Base-by-base conservation (phyloP, 1,140 invertebrate genomes). In the Drosophila watanabei region DNA sequence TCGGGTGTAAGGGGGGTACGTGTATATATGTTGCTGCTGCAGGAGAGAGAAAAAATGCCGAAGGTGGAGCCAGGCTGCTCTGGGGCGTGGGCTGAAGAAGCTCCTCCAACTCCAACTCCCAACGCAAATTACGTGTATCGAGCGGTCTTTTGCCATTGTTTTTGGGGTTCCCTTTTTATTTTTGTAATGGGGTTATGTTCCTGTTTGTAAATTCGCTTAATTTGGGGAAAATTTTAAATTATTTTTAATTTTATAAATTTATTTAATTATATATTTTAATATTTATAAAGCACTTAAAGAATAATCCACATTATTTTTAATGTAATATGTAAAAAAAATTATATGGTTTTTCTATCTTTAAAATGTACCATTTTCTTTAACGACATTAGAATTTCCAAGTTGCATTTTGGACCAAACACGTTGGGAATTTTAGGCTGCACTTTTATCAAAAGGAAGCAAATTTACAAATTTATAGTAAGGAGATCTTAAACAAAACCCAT, bases 51-150 rank as follows among this genome's bases (percentile, higher is more conserved):
- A 71, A 54, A 71, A 24, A 54, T 62, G 75, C 75, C 65, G 78
- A 81, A 89, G 85, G 79, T 90, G 85, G 85, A 88, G 85, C 77
- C 85, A 88, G 52, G 33, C 33, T 82, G 85, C 85, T 79, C 57
- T 81, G 81, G 85, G 85, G 85, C 86, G 85, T 89, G 73, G 66
- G 84, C 84, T 83, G 85, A 58, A 62, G 56, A 66, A 69, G 69
- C 45, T 73, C 54, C 33, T 56, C 54, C 54, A 39, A 28, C 33
- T 56, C 56, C 70, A 51, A 51, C 68, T 73, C 68, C 68, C 68
- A 39, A 73, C 68, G 45, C 68, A 78, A 77, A 77, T 78, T 54
- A 56, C 54, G 54, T 39, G 54, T 56, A 60, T 77, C 64, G 33
- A 69, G 48, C 75, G 61, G 54, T 52, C 35, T 75, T 33, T 66